These are phyloP conservation scores for Sebastes trivittatus DNA, from an alignment of 2,797 vertebrate genomes.

Conservation along the genomic window DNA sequence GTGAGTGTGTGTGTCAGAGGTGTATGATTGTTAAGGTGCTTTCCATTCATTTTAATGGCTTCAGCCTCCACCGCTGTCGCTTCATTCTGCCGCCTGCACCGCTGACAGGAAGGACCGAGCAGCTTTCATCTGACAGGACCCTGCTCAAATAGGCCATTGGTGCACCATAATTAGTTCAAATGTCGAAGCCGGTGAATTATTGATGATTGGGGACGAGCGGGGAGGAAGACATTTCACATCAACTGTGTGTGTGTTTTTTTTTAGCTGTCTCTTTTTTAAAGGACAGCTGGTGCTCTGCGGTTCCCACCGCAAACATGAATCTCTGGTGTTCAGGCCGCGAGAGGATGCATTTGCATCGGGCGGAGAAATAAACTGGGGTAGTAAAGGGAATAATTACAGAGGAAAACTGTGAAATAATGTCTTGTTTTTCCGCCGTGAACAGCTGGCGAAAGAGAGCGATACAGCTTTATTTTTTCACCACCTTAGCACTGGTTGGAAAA, in stretches of 20 bases:
- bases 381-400: constrained; percentile 63
- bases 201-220: constrained; percentile 73
- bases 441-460: constrained; percentile 38
- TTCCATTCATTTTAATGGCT: constrained; percentile 69
- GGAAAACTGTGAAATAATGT: constrained; percentile 54
- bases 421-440: constrained; percentile 50
- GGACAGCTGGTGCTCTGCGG: constrained; percentile 69
- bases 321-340: constrained; percentile 59
- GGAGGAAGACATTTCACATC: constrained; percentile 72
- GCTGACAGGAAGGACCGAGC: constrained; percentile 58
- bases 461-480: constrained; percentile 5
- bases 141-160: constrained; percentile 81
- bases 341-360: constrained; percentile 54
- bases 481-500: constrained; percentile 35
- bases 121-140: constrained; percentile 73
- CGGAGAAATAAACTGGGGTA: constrained; percentile 49
- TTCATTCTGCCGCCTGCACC: constrained; percentile 39
- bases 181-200: constrained; percentile 82
- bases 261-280: constrained; percentile 61
- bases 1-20: constrained; percentile 25
- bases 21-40: constrained; percentile 52
- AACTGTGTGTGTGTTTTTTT: constrained; percentile 32
- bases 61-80: constrained; percentile 47
- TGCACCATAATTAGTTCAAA: constrained; percentile 85
- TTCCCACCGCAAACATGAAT: constrained; percentile 56